These are phyloP conservation scores for Xenops minutus DNA, from an alignment of 2,797 vertebrate species.

Conservation along the genomic window DNA sequence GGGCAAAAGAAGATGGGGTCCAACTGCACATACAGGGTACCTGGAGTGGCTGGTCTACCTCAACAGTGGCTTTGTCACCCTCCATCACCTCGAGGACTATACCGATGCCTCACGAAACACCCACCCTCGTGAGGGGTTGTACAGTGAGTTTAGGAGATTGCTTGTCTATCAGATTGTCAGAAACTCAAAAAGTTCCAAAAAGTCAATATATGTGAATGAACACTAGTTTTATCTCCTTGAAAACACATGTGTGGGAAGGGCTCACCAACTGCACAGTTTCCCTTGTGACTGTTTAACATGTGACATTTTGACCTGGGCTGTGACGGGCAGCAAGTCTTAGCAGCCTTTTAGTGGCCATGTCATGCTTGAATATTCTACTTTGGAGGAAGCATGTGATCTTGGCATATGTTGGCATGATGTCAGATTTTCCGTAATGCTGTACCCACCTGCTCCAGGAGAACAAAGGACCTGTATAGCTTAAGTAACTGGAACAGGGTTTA, in stretches of 20 bases:
- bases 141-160: neutral
- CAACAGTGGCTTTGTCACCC: fast-evolving
- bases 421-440: neutral
- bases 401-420: fast-evolving
- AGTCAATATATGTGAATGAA: neutral
- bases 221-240: neutral
- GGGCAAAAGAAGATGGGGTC: neutral
- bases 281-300: neutral
- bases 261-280: neutral
- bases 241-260: neutral
- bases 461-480: fast-evolving
- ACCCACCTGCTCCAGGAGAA: neutral
- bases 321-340: neutral
- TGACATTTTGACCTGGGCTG: neutral
- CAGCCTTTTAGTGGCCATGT: neutral
- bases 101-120: neutral
- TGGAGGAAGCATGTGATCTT: neutral
- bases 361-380: neutral
- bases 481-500: neutral
- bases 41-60: neutral
- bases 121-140: neutral
- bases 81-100: neutral
- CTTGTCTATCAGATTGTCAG: neutral
- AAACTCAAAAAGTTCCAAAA: neutral
- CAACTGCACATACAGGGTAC: fast-evolving